Conservation (phyloP, 1,140 invertebrate genomes). For the Chelonus insularis region DNA sequence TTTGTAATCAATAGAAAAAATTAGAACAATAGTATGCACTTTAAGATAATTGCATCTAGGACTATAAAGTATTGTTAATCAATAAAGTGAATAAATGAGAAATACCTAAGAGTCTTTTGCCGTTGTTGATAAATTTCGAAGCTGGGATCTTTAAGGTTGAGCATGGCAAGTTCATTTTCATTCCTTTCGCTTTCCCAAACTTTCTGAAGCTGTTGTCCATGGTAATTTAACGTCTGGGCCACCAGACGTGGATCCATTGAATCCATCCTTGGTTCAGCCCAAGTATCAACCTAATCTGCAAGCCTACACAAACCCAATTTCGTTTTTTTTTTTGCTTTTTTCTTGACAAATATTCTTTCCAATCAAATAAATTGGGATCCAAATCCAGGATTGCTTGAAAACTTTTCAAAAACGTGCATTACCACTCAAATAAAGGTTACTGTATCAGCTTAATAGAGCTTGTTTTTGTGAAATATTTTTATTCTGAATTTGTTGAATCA, state of each 20-base stretch:
- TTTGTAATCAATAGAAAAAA: no score
- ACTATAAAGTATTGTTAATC: no score
- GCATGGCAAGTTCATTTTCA: constrained; percentile 69
- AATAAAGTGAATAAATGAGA: constrained; percentile 5
- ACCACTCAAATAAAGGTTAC: no score
- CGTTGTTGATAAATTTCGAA: constrained; percentile 76
- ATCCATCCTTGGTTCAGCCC: constrained; percentile 42
- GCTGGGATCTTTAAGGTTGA: constrained; percentile 70
- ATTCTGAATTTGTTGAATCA: no score
- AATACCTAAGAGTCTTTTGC: constrained; percentile 67
- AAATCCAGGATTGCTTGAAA: no score
- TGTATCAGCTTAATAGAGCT: no score
- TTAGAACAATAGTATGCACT: no score
- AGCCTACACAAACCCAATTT: constrained; percentile 47
- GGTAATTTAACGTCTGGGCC: constrained; percentile 75
- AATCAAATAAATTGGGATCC: background rate
- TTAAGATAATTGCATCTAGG: no score
- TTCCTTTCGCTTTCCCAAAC: constrained; percentile 81
- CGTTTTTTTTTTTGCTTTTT: background rate
- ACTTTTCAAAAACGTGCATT: no score
- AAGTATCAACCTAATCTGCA: constrained; percentile 49
- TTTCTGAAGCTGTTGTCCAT: constrained; percentile 83
- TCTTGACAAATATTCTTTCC: background rate
- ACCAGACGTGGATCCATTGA: constrained; percentile 71
- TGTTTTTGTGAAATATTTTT: no score